Conservation (phyloP, 2,113 vertebrate species). For the Sapajus apella region DNA sequence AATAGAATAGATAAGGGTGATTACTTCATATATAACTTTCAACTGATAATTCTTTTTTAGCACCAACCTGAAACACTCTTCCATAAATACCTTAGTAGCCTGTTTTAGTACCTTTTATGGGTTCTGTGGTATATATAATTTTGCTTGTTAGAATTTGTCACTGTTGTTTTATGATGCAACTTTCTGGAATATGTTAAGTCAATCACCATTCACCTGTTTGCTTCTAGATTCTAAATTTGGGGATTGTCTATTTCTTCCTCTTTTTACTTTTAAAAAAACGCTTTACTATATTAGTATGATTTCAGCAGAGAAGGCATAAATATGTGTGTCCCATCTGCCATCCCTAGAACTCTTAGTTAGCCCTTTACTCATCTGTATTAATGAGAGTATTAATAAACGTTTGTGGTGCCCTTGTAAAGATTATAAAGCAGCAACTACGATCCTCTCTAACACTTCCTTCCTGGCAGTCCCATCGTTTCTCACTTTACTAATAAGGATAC, state of each 20-base stretch:
- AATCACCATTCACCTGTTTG: background rate
- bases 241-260: background rate
- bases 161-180: background rate
- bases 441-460: background rate
- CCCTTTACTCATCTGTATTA: background rate
- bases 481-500: background rate
- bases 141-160: constrained; percentile 6
- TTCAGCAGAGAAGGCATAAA: background rate
- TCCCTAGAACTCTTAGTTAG: background rate
- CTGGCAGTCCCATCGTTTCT: background rate
- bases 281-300: background rate
- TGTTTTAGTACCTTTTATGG: background rate
- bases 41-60: background rate
- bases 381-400: background rate
- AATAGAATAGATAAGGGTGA: background rate
- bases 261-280: background rate
- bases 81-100: background rate
- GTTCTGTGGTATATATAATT: background rate
- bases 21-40: background rate
- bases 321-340: background rate
- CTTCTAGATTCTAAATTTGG: background rate
- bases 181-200: background rate
- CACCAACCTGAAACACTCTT: background rate
- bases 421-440: background rate
- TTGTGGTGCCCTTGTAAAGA: background rate